Evolutionary conservation across 2,113 vertebrate species (phyloP), one percentile per base, ranked within the genome.

Genomic region (Sinocyclocheilus grahami): DNA sequence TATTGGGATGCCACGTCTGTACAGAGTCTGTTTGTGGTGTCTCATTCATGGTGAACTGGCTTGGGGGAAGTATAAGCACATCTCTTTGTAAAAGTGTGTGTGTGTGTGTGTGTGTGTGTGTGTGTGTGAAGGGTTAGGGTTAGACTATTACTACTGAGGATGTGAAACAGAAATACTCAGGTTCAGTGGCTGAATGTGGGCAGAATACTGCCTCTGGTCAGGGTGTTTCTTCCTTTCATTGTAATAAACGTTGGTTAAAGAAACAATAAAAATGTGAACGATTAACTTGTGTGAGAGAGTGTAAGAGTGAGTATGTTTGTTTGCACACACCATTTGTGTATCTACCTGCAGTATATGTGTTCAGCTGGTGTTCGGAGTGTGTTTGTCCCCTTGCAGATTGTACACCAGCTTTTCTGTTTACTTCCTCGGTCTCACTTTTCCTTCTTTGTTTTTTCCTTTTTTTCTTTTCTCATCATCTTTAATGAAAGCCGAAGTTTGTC

Each of bases 171-270:
- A 76, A 65, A 87, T 51, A 77, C 65, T 60, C 62, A 10, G 74
- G 80, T 83, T 89, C 69, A 86, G 53, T 81, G 83, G 37, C 69
- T 74, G n/a, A 78, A 39, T 72, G 46, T 75, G 22, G 77, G 80
- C 86, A 51, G 46, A 51, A 65, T 78, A 48, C 42, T 75, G 67
- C 53, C 65, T 58, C 42, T 84, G 30, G 79, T 83, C 82, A 78
- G 85, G 90, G 85, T 90, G 85, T 77, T 90, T 74, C 83, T 87
- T 90, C 85, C 88, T 88, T 86, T 86, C 80, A 85, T 90, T 88
- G 90, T 89, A 81, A 88, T 65, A 86, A 55, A 51, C 2, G 60
- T 22, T 30, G 79, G 85, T 69, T 86, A 55, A 81, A 62, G 63
- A 85, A 86, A 88, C 71, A 81, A 82, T 27, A 82, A 69, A 62